These are phyloP conservation scores for Chondrilla cf. caribensis DNA, from an alignment of 37 sponge, comb jelly and placozoan genomes.

Conservation along the genomic window DNA sequence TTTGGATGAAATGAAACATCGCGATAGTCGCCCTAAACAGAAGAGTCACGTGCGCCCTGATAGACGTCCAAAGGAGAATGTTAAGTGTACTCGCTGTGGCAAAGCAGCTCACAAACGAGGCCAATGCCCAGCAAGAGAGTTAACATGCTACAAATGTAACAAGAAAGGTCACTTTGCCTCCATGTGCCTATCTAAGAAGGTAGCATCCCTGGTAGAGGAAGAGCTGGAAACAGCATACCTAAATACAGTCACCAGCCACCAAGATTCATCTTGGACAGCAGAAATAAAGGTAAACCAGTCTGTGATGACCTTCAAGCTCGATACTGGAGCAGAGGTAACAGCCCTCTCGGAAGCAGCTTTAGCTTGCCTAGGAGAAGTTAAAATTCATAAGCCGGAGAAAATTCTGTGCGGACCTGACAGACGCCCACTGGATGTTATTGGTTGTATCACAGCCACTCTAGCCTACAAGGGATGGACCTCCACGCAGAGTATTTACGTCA, in stretches of 20 bases:
- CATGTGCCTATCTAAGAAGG: conserved; percentile 24
- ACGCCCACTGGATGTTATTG: not conserved
- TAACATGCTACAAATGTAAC: conserved; percentile 28
- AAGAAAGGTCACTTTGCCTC: conserved; percentile 22
- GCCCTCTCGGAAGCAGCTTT: no score
- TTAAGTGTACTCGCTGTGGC: not conserved
- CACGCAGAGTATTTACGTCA: conserved; percentile 12
- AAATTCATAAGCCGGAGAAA: conserved; percentile 6
- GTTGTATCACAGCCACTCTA: not conserved
- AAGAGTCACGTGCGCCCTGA: no score
- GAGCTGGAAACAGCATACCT: conserved; percentile 3
- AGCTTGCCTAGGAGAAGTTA: not conserved
- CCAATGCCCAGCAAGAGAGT: conserved; percentile 30
- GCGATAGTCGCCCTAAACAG: no score
- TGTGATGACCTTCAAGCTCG: no score
- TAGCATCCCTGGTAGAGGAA: not conserved
- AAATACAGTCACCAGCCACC: not conserved
- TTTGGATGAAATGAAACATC: no score
- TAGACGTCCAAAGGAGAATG: no score
- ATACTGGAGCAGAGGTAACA: no score
- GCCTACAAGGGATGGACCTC: not conserved
- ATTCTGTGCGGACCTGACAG: conserved; percentile 24
- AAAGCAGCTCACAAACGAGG: not conserved
- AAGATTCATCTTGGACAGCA: not conserved
- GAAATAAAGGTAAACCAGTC: not conserved